These are phyloP conservation scores for Dermochelys coriacea DNA, from an alignment of 2,797 vertebrate species.

Conservation along the genomic window DNA sequence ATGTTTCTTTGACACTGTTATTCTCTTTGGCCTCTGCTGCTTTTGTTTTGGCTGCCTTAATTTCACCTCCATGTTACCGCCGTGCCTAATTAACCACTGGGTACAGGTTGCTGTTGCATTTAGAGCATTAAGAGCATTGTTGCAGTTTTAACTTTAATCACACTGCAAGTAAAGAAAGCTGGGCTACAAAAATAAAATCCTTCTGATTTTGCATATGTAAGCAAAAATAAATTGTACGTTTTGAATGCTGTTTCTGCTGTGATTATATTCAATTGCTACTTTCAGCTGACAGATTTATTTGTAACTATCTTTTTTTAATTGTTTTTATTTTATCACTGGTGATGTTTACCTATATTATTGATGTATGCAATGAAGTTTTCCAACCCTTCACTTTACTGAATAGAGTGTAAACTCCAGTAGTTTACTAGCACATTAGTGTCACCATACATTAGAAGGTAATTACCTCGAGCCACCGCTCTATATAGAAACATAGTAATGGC, in stretches of 20 bases:
- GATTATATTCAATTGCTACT: conserved; percentile 33
- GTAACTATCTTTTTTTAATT: conserved; percentile 50
- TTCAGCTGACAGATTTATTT: conserved; percentile 59
- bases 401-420: conserved; percentile 75
- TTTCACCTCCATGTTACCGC: neutral
- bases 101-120: neutral
- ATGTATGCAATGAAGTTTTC: conserved; percentile 73
- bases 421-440: conserved; percentile 83
- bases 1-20: neutral
- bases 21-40: neutral
- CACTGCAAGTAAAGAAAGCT: conserved; percentile 6
- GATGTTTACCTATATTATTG: conserved; percentile 72
- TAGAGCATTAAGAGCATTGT: too few relatives aligned
- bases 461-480: conserved; percentile 76
- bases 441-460: conserved; percentile 79
- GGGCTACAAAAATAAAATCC: neutral
- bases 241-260: conserved; percentile 5
- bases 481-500: conserved; percentile 72
- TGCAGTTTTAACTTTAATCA: conserved; percentile 4
- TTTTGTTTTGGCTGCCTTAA: neutral
- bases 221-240: neutral
- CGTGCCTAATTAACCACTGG: neutral
- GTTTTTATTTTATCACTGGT: conserved; percentile 59
- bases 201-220: neutral
- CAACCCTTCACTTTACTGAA: conserved; percentile 74